Percentiles rank a stretch among this genome's conserved stretches.
Evolutionary conservation across 2,797 vertebrate species (phyloP).

Genomic region (Denticeps clupeoides): DNA sequence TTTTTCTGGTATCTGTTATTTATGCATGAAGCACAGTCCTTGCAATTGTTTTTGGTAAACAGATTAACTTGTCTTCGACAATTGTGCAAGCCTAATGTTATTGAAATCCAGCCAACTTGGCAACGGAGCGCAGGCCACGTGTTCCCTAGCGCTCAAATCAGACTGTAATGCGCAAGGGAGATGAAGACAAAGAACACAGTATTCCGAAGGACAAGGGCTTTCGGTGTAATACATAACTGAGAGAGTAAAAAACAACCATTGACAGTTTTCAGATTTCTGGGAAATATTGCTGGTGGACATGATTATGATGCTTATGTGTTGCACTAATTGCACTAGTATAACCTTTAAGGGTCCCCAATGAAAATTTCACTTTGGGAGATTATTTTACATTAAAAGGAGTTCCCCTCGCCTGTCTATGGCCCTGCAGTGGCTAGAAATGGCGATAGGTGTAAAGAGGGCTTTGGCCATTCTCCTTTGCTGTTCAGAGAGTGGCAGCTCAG

Average conservation of each 20-base stretch:
- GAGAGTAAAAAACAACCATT: conserved; percentile 26
- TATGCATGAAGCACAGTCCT: conserved; percentile 30
- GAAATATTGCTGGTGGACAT: too few relatives aligned
- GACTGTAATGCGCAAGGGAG: conserved; percentile 36
- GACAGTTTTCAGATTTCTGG: too few relatives aligned
- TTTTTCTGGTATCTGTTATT: conserved; percentile 19
- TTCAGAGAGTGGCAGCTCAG: too few relatives aligned
- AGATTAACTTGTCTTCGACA: conserved; percentile 59
- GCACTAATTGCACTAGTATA: conserved; percentile 8
- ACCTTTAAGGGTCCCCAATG: too few relatives aligned
- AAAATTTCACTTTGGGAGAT: too few relatives aligned
- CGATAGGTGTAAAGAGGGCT: too few relatives aligned
- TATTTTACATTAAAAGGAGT: too few relatives aligned
- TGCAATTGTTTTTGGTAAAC: conserved; percentile 52
- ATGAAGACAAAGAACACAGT: conserved; percentile 31
- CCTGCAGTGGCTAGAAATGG: too few relatives aligned
- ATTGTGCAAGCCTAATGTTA: conserved; percentile 54
- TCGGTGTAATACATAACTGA: conserved; percentile 22
- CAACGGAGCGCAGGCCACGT: conserved; percentile 36
- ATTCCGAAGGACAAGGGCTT: conserved; percentile 30
- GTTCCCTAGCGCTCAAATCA: conserved; percentile 33
- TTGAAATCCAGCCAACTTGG: conserved; percentile 59
- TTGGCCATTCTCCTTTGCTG: too few relatives aligned
- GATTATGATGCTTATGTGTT: too few relatives aligned
- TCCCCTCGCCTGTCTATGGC: too few relatives aligned